A percentile compares a stretch with the other conserved stretches of the same genome.
These are phyloP conservation scores for Macropus fuliginosus DNA, from an alignment of 2,797 vertebrate genomes.

Conservation along the genomic window DNA sequence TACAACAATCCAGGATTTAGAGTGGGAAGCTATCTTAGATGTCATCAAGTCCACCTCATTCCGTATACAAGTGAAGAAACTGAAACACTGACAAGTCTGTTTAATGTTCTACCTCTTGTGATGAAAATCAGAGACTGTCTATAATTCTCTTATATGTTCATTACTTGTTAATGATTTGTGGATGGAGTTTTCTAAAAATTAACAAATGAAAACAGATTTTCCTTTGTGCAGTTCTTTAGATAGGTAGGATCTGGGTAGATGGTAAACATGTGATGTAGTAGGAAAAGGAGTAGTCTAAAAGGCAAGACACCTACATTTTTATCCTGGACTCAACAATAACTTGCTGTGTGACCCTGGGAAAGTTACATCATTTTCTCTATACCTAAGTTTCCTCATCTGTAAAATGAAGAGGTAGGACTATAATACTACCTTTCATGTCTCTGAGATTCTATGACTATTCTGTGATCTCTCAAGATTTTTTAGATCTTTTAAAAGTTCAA, in stretches of 20 bases:
- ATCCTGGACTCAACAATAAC: background rate
- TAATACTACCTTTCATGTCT: background rate
- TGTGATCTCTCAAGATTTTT: background rate
- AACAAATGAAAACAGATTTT: background rate
- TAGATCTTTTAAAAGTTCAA: background rate
- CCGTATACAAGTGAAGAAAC: too few relatives aligned
- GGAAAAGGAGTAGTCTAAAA: background rate
- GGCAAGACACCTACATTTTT: background rate
- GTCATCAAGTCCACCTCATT: too few relatives aligned
- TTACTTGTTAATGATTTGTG: background rate
- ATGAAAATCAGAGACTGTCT: too few relatives aligned
- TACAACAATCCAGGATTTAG: too few relatives aligned
- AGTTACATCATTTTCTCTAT: background rate
- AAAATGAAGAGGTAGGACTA: background rate
- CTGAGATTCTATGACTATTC: background rate
- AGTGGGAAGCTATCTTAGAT: too few relatives aligned
- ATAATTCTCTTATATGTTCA: background rate
- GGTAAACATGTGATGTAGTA: background rate
- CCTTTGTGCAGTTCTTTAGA: background rate
- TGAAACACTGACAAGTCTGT: too few relatives aligned
- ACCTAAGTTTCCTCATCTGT: background rate
- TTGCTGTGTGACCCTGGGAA: background rate
- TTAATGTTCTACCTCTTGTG: too few relatives aligned
- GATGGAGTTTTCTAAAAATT: background rate
- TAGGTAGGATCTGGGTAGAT: background rate